These are phyloP conservation scores for Turritopsis dohrnii DNA, from an alignment of 30 jellyfish, hydroid and myxozoan genomes.

Conservation along the genomic window DNA sequence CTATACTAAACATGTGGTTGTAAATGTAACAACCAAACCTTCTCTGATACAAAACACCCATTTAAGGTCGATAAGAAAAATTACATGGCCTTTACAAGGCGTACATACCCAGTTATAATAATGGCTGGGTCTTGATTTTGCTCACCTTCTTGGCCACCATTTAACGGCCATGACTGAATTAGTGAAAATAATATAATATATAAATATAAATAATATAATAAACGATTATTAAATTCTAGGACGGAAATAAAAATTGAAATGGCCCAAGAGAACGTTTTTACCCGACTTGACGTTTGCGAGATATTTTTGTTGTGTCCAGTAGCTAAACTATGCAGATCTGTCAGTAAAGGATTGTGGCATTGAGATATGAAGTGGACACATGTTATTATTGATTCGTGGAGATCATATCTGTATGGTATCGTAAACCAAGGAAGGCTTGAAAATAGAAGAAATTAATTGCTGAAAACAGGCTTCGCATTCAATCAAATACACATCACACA, in stretches of 20 bases:
- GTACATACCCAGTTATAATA: conserved; percentile 90
- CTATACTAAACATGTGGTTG: too few species aligned
- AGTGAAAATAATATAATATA: background rate
- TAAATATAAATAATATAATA: background rate
- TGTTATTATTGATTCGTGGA: conserved; percentile 93
- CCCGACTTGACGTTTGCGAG: conserved; percentile 21
- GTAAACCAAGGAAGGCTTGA: conserved; percentile 90
- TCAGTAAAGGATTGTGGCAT: conserved; percentile 82
- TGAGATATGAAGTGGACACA: conserved; percentile 86
- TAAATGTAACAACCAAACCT: too few species aligned
- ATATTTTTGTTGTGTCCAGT: background rate
- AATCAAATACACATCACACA: background rate
- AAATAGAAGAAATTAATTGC: background rate
- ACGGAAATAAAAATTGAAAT: conserved; percentile 20
- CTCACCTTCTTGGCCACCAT: conserved; percentile 94
- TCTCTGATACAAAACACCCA: too few species aligned
- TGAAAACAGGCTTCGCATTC: too few species aligned
- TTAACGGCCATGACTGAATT: conserved; percentile 77
- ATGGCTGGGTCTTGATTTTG: conserved; percentile 54
- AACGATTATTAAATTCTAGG: conserved; percentile 40
- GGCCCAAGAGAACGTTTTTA: background rate
- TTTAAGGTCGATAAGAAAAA: too few species aligned
- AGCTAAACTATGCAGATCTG: conserved; percentile 56
- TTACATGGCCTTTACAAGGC: too few species aligned
- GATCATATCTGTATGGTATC: conserved; percentile 85